Evolutionary conservation across 2,888 invertebrate species (phyloP).

Genomic region (Cryptocephalus primarius): DNA sequence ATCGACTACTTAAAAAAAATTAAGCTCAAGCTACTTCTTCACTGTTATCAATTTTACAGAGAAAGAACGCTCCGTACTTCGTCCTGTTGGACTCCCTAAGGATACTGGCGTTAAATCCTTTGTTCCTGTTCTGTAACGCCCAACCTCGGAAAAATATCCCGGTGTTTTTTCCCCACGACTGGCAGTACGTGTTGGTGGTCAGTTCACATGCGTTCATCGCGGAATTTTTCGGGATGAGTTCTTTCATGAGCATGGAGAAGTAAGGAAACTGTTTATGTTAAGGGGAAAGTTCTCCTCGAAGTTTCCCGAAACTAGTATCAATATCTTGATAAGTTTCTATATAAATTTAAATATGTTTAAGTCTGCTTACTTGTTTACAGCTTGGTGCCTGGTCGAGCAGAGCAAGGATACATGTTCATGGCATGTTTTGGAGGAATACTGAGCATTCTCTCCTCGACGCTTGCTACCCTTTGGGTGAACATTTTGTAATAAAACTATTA

Average conservation of each 20-base stretch:
- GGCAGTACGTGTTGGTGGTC: constrained; percentile 4
- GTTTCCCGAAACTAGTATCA: no score
- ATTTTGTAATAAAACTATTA: background rate
- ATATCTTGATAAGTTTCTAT: no score
- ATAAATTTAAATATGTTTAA: no score
- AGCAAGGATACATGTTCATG: background rate
- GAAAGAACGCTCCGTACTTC: background rate
- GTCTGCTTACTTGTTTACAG: background rate
- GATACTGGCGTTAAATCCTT: background rate
- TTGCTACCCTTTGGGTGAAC: constrained; percentile 1
- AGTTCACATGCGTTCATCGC: background rate
- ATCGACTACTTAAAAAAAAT: no score
- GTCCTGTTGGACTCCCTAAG: constrained; percentile 1
- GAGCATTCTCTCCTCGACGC: background rate
- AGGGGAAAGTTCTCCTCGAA: no score
- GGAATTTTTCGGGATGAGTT: background rate
- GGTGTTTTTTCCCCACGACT: constrained; percentile 5
- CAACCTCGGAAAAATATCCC: constrained; percentile 5
- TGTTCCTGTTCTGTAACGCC: constrained; percentile 6
- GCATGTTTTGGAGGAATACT: background rate
- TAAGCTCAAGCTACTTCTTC: no score
- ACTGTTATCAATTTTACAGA: background rate
- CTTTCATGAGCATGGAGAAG: constrained; percentile 1
- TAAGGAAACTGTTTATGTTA: background rate
- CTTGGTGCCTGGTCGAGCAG: background rate